Percentiles rank a stretch among this genome's conserved stretches.
These are phyloP conservation scores for Phrynosoma blainvillii DNA, from an alignment of 2,113 vertebrate genomes.

Conservation along the genomic window DNA sequence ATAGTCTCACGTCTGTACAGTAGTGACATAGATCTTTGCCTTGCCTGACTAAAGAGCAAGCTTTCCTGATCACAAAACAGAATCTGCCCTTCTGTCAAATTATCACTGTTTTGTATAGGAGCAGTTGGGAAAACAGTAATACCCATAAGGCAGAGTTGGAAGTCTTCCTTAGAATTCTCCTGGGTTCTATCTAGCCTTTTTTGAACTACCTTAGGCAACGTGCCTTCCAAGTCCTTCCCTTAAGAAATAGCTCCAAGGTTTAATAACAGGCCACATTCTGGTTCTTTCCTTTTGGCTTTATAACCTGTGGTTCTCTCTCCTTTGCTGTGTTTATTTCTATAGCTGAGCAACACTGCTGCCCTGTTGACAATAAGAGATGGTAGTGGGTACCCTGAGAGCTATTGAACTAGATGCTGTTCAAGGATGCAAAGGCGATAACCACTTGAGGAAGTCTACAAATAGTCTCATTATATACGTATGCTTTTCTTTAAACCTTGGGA, in stretches of 20 bases:
- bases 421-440: neutral
- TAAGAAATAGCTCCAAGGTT: conserved; percentile 11
- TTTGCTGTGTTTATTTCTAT: conserved; percentile 27
- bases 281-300: neutral
- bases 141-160: neutral
- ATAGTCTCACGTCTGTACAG: neutral
- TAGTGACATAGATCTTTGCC: neutral
- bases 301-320: conserved; percentile 29
- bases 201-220: neutral
- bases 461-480: neutral
- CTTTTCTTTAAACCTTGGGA: conserved; percentile 3
- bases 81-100: neutral
- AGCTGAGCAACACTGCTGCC: conserved; percentile 13
- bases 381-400: neutral
- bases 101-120: conserved; percentile 17
- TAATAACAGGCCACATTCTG: conserved; percentile 13
- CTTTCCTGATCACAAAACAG: neutral
- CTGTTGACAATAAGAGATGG: conserved; percentile 37
- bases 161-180: conserved; percentile 32
- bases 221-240: conserved; percentile 14
- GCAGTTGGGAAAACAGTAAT: conserved; percentile 40
- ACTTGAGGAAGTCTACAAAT: conserved; percentile 24
- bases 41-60: neutral
- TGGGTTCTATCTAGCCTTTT: neutral
- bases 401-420: conserved; percentile 4